These are phyloP conservation scores for Dryadula phaetusa DNA, from an alignment of 2,888 invertebrate species.

Conservation along the genomic window DNA sequence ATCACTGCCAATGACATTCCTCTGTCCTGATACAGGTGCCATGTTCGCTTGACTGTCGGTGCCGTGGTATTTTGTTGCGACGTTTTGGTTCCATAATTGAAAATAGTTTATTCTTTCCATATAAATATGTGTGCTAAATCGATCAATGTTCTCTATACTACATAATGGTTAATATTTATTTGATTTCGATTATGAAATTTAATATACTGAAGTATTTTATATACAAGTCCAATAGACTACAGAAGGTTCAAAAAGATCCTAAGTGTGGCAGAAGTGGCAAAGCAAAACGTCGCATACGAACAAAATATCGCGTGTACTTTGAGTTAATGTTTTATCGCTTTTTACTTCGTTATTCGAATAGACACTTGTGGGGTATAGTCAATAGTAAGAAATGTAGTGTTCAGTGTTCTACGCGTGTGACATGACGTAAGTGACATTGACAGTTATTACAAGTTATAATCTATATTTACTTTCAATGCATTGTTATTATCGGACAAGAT, in stretches of 20 bases:
- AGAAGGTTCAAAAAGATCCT: not conserved
- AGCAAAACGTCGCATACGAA: conserved; percentile 32
- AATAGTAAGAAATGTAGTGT: conserved; percentile 37
- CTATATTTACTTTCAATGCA: conserved; percentile 29
- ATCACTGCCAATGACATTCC: conserved; percentile 79
- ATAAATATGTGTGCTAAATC: no score
- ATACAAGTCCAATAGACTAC: no score
- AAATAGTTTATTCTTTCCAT: no score
- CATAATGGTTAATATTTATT: no score
- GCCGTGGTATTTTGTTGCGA: conserved; percentile 41
- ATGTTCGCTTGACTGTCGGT: conserved; percentile 54
- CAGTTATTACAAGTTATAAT: conserved; percentile 23
- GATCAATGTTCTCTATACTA: no score
- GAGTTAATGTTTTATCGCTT: conserved; percentile 26
- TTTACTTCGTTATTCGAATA: conserved; percentile 37
- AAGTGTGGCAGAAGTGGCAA: not conserved
- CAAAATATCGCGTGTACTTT: conserved; percentile 29
- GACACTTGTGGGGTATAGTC: conserved; percentile 37
- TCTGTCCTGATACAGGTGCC: conserved; percentile 59
- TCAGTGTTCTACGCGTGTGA: conserved; percentile 28
- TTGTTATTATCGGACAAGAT: conserved; percentile 1
- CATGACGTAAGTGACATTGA: conserved; percentile 29
- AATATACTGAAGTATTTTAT: no score
- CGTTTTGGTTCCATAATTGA: conserved; percentile 30
- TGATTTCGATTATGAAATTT: no score